These are phyloP conservation scores for Nomada hirtipes DNA, from an alignment of 2,888 invertebrate genomes.

Conservation along the genomic window DNA sequence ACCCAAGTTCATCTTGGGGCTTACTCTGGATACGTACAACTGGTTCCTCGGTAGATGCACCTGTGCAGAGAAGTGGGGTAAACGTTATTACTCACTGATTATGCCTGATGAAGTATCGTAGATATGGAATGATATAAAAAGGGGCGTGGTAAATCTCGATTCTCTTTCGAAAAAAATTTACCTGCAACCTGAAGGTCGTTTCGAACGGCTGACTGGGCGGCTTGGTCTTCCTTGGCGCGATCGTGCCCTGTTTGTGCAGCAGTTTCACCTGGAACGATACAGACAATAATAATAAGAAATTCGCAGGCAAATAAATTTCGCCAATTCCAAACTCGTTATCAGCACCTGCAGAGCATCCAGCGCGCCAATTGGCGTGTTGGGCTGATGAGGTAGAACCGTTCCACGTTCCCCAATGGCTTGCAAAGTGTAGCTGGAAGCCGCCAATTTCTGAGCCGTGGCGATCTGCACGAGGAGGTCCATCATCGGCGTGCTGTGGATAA, in stretches of 20 bases:
- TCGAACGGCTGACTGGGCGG: constrained; percentile 87
- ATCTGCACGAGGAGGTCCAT: constrained; percentile 91
- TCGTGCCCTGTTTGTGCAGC: constrained; percentile 81
- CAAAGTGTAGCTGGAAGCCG: constrained; percentile 88
- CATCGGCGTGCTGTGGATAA: constrained; percentile 89
- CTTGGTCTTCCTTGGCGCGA: constrained; percentile 77
- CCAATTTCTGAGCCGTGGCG: constrained; percentile 88
- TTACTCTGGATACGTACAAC: constrained; percentile 91
- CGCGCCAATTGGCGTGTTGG: constrained; percentile 90
- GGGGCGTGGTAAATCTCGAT: not conserved
- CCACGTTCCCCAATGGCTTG: constrained; percentile 88
- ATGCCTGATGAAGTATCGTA: not conserved
- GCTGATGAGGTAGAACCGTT: constrained; percentile 88
- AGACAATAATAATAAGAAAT: too few relatives aligned
- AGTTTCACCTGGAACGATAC: constrained; percentile 78
- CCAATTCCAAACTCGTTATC: too few relatives aligned
- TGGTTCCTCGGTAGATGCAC: constrained; percentile 93
- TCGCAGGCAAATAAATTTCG: too few relatives aligned
- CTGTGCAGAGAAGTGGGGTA: constrained; percentile 70
- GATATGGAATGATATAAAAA: constrained; percentile 11
- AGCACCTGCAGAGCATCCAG: constrained; percentile 85
- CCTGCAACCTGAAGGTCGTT: constrained; percentile 86
- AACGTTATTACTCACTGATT: constrained; percentile 23
- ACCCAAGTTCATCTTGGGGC: constrained; percentile 88
- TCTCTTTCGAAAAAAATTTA: constrained; percentile 49